These are phyloP conservation scores for Etheostoma perlongum DNA, from an alignment of 2,797 vertebrate species.

Conservation along the genomic window DNA sequence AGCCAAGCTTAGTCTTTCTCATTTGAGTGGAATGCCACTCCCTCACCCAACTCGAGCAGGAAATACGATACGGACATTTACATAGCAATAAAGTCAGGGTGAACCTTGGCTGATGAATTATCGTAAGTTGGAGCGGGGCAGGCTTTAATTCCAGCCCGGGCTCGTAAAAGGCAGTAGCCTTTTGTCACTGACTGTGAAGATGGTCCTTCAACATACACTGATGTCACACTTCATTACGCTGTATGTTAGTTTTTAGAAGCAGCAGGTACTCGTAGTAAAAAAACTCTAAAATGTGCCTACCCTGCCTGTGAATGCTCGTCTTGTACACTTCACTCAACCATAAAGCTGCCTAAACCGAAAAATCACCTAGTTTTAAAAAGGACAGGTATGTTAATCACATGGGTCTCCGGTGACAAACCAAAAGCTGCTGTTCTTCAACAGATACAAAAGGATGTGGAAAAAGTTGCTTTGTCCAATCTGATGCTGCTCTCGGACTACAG, in stretches of 20 bases:
- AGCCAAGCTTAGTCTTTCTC: conserved; percentile 46
- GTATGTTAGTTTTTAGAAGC: conserved; percentile 33
- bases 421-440: conserved; percentile 52
- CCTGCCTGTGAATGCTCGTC: conserved; percentile 30
- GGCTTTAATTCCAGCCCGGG: conserved; percentile 64
- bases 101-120: conserved; percentile 68
- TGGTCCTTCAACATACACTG: conserved; percentile 39
- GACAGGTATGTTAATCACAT: conserved; percentile 53
- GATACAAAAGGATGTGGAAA: conserved; percentile 72
- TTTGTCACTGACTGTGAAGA: conserved; percentile 63
- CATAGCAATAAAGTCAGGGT: conserved; percentile 73
- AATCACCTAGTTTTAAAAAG: conserved; percentile 19
- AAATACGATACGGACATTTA: conserved; percentile 75
- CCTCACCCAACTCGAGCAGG: conserved; percentile 44
- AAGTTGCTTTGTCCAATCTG: conserved; percentile 65
- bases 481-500: conserved; percentile 43
- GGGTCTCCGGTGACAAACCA: conserved; percentile 69
- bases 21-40: conserved; percentile 46
- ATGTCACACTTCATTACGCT: conserved; percentile 60
- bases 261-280: conserved; percentile 28
- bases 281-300: conserved; percentile 34
- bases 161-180: conserved; percentile 68
- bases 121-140: conserved; percentile 48
- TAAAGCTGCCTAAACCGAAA: conserved; percentile 27
- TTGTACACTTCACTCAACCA: conserved; percentile 15